phyloP scores from a whole-genome alignment of 2,113 vertebrate genomes.

The Hippocampus comes region DNA sequence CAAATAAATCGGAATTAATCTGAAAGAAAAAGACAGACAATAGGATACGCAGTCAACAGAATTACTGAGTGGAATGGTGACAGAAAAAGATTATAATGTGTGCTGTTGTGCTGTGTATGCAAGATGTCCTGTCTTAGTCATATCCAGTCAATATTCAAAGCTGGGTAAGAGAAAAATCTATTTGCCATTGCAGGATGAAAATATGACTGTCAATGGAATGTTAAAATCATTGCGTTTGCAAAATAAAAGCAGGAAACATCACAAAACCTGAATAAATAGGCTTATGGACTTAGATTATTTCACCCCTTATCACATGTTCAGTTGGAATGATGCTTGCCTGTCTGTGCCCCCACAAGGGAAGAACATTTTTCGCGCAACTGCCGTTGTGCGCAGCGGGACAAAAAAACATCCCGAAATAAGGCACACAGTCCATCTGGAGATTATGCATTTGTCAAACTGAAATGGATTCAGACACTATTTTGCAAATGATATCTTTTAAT shows the following conservation, averaged over 20 bases:
- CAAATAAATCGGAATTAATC: slow-evolving; percentile 14
- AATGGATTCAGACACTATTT: slow-evolving; percentile 51
- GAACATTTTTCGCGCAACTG: slow-evolving; percentile 39
- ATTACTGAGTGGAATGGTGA: slow-evolving; percentile 43
- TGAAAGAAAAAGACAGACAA: slow-evolving; percentile 38
- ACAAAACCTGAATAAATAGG: slow-evolving; percentile 64
- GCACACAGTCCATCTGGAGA: slow-evolving; percentile 35
- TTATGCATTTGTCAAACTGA: slow-evolving; percentile 56
- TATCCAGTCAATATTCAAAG: slow-evolving; percentile 36
- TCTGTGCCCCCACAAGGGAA: slow-evolving; percentile 41
- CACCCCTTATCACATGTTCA: slow-evolving; percentile 51
- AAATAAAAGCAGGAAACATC: slow-evolving; percentile 51
- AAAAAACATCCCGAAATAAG: slow-evolving; percentile 38
- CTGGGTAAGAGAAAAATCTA: slow-evolving; percentile 46
- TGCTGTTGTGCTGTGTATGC: slow-evolving; percentile 48
- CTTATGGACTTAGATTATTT: slow-evolving; percentile 58
- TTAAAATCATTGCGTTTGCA: slow-evolving; percentile 38
- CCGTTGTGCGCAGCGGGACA: slow-evolving; percentile 21
- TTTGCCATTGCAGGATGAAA: slow-evolving; percentile 45
- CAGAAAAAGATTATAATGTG: slow-evolving; percentile 38
- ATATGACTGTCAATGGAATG: slow-evolving; percentile 46
- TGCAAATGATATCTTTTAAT: slow-evolving; percentile 27
- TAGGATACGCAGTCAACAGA: slow-evolving; percentile 36
- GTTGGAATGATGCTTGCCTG: slow-evolving; percentile 57
- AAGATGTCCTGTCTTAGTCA: slow-evolving; percentile 55